Conservation (phyloP, 2,888 invertebrate species). For the Cheilosia vernalis region DNA sequence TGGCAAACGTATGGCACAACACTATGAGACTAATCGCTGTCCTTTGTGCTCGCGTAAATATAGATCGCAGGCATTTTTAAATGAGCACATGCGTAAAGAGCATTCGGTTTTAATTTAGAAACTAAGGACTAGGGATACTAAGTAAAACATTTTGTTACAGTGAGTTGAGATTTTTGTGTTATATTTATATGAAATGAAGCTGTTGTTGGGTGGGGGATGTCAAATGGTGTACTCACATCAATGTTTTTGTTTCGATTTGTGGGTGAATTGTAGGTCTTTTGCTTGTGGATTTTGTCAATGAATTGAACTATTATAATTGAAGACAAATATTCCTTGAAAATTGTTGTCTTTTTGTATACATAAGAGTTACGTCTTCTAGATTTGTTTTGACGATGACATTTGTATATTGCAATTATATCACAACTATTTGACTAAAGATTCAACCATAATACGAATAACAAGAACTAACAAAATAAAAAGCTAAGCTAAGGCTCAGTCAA, state of each 20-base stretch:
- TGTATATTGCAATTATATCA: too few relatives aligned
- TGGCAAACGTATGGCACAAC: conserved; percentile 77
- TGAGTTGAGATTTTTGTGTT: not conserved
- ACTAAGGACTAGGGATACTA: not conserved
- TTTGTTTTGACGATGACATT: too few relatives aligned
- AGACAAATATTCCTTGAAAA: too few relatives aligned
- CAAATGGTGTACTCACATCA: not conserved
- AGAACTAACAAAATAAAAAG: too few relatives aligned
- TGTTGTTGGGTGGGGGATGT: not conserved
- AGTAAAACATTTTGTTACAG: not conserved
- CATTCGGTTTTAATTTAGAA: conserved; percentile 79
- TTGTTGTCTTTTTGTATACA: too few relatives aligned
- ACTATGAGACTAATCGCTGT: conserved; percentile 81
- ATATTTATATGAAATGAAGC: not conserved
- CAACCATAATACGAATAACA: too few relatives aligned
- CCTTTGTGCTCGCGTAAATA: conserved; percentile 82
- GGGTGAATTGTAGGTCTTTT: not conserved
- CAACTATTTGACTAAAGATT: too few relatives aligned
- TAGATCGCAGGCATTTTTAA: conserved; percentile 82
- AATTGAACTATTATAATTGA: too few relatives aligned
- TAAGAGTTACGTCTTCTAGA: too few relatives aligned
- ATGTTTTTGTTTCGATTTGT: not conserved
- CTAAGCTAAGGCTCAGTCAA: too few relatives aligned
- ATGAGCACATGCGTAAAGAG: conserved; percentile 83
- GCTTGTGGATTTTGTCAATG: too few relatives aligned